Conservation (phyloP, 2,797 vertebrate species). For the Enteromius radiatus region DNA sequence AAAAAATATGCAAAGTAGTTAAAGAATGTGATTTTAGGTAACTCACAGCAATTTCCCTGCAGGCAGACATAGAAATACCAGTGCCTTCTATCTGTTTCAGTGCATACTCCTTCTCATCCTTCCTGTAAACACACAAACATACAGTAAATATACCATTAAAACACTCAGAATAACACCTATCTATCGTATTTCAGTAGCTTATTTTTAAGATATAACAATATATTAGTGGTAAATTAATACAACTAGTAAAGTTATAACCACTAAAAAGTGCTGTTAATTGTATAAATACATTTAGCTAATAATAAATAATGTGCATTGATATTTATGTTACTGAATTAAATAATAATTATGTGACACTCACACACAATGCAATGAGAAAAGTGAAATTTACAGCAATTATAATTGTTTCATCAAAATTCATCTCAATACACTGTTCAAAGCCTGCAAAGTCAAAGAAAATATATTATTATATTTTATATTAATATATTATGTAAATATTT, state of each 20-base stretch:
- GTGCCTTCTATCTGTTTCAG: constrained; percentile 99
- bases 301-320: not conserved
- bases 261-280: not conserved
- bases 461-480: no score
- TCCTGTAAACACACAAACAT: constrained; percentile 76
- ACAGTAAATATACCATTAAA: not conserved
- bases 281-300: not conserved
- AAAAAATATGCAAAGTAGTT: not conserved
- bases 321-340: not conserved
- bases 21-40: constrained; percentile 19
- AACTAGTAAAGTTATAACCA: not conserved
- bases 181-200: not conserved
- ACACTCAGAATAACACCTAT: not conserved
- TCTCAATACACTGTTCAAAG: not conserved
- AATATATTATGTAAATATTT: not conserved
- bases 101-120: constrained; percentile 98
- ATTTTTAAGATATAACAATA: not conserved
- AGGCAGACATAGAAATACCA: constrained; percentile 99
- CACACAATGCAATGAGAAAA: not conserved
- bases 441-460: not conserved
- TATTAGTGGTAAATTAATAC: not conserved
- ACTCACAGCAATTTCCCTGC: constrained; percentile 99
- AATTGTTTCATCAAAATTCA: not conserved
- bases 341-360: not conserved
- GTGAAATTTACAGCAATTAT: not conserved